A percentile compares a stretch with the other conserved stretches of the same genome.
Conservation (phyloP, 2,797 vertebrate genomes). For the Brachyrhaphis roseni region DNA sequence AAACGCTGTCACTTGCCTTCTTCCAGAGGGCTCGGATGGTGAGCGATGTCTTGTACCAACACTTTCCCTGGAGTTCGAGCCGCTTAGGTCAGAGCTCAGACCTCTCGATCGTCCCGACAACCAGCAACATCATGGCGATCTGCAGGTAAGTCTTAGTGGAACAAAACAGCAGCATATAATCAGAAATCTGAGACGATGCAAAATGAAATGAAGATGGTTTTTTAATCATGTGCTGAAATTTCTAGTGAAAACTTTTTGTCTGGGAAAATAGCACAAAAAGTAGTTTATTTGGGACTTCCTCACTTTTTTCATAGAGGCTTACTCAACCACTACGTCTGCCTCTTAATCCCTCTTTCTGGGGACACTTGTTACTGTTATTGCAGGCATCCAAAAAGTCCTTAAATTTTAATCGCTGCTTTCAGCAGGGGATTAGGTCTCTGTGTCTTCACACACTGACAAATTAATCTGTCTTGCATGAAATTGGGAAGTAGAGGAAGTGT, state of each 20-base stretch:
- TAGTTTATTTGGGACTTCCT: background rate
- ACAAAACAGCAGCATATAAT: background rate
- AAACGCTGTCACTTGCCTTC: slow-evolving; percentile 16
- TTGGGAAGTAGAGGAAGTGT: slow-evolving; percentile 13
- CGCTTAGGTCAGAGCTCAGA: slow-evolving; percentile 29
- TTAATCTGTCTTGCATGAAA: slow-evolving; percentile 44
- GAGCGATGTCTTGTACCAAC: slow-evolving; percentile 1
- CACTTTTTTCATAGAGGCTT: background rate
- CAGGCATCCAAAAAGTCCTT: slow-evolving; percentile 24
- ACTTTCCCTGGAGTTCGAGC: slow-evolving; percentile 9
- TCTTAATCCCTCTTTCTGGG: slow-evolving; percentile 23
- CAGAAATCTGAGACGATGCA: background rate
- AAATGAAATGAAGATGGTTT: background rate
- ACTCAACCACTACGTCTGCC: background rate
- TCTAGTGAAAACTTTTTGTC: background rate
- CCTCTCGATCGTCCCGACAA: slow-evolving; percentile 20
- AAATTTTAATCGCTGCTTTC: slow-evolving; percentile 30
- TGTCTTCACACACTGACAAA: slow-evolving; percentile 42
- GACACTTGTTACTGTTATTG: slow-evolving; percentile 11
- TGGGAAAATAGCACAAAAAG: background rate
- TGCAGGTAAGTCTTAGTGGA: slow-evolving; percentile 46
- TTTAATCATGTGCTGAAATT: background rate
- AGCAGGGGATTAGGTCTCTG: slow-evolving; percentile 32
- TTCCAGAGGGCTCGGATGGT: slow-evolving; percentile 36
- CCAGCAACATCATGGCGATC: slow-evolving; percentile 11